These are phyloP conservation scores for Nineta flava DNA, from an alignment of 2,888 invertebrate species.

Conservation along the genomic window DNA sequence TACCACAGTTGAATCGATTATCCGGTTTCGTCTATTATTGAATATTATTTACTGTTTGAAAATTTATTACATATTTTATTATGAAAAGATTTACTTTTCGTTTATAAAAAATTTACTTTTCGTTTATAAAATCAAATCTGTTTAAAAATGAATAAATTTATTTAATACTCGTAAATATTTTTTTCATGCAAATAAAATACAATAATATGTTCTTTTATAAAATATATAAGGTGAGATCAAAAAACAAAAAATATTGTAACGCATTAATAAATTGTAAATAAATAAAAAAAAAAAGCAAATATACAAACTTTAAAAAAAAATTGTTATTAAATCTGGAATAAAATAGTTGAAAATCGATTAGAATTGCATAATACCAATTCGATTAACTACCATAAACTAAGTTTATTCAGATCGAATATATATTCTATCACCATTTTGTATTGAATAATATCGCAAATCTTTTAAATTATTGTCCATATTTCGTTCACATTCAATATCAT, in stretches of 20 bases:
- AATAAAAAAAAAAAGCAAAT: neutral
- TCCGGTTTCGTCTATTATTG: too few relatives aligned
- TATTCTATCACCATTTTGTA: conserved; percentile 70
- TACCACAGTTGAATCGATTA: too few relatives aligned
- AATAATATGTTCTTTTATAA: too few relatives aligned
- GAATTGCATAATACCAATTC: conserved; percentile 20
- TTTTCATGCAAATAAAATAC: too few relatives aligned
- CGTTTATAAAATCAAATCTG: too few relatives aligned
- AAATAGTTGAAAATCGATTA: conserved; percentile 1
- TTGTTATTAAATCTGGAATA: neutral
- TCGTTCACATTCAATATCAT: conserved; percentile 46
- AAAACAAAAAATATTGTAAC: neutral
- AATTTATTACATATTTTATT: too few relatives aligned
- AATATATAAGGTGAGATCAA: neutral
- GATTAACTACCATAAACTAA: too few relatives aligned
- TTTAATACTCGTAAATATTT: too few relatives aligned
- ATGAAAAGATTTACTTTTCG: too few relatives aligned
- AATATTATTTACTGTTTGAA: too few relatives aligned
- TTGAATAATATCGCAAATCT: conserved; percentile 65
- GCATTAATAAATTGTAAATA: neutral
- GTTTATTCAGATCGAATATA: conserved; percentile 9
- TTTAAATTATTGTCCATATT: conserved; percentile 67
- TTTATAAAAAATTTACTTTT: too few relatives aligned
- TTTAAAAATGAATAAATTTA: too few relatives aligned
- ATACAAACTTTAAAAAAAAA: neutral